phyloP scores from a whole-genome alignment of 1,140 invertebrate genomes.

The Drosophila albomicans region DNA sequence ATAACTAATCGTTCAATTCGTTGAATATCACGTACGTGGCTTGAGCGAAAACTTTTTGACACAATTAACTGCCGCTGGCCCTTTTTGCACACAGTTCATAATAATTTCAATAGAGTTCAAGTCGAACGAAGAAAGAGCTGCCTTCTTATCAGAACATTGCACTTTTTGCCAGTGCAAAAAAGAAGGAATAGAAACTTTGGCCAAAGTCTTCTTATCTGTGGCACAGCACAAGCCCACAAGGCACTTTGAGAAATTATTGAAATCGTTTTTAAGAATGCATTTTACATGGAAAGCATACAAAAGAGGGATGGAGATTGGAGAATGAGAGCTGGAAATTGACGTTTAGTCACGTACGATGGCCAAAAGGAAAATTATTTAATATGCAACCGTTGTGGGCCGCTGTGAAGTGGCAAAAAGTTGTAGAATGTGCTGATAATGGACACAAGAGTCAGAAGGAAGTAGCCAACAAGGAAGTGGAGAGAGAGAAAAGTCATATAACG shows the following conservation, averaged over 20 bases:
- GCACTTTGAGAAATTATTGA: slow-evolving; percentile 67
- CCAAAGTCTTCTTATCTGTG: slow-evolving; percentile 66
- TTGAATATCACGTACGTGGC: slow-evolving; percentile 62
- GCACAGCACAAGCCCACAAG: slow-evolving; percentile 54
- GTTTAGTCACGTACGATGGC: slow-evolving; percentile 75
- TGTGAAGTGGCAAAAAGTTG: slow-evolving; percentile 69
- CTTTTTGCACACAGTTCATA: slow-evolving; percentile 53
- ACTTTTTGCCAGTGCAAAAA: slow-evolving; percentile 60
- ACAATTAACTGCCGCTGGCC: slow-evolving; percentile 68
- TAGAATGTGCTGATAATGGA: slow-evolving; percentile 40
- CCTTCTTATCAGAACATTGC: slow-evolving; percentile 74
- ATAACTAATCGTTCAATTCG: slow-evolving; percentile 66
- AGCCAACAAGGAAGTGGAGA: background rate
- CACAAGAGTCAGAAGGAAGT: slow-evolving; percentile 12
- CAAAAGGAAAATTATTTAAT: slow-evolving; percentile 75
- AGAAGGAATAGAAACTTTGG: slow-evolving; percentile 37
- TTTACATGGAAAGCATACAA: slow-evolving; percentile 37
- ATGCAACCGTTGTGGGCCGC: slow-evolving; percentile 56
- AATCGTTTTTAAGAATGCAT: slow-evolving; percentile 69
- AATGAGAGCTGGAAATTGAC: slow-evolving; percentile 67
- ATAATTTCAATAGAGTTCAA: slow-evolving; percentile 18
- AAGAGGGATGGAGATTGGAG: background rate
- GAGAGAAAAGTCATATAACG: slow-evolving; percentile 2
- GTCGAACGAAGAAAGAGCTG: slow-evolving; percentile 18
- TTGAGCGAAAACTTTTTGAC: slow-evolving; percentile 70